A percentile compares a stretch with the other conserved stretches of the same genome.
Evolutionary conservation across 1,140 invertebrate genomes (phyloP).

Genomic region (Psilanteris sp.): DNA sequence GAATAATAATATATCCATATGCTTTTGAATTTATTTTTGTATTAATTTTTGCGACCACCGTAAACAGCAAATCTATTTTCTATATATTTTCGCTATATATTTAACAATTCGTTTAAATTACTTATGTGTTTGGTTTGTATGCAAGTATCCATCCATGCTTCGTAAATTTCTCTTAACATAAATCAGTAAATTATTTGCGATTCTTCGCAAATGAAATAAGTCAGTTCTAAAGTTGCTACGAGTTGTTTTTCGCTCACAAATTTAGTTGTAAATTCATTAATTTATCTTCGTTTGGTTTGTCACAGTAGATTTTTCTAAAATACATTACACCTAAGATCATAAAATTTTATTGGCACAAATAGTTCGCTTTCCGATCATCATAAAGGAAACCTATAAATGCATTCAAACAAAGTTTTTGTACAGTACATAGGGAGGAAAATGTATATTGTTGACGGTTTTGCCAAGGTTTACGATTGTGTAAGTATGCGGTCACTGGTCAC

Average conservation of each 20-base stretch:
- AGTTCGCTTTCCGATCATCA: constrained; percentile 30
- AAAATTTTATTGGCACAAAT: constrained; percentile 52
- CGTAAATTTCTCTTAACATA: too few species aligned
- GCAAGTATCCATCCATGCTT: too few species aligned
- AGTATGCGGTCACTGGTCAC: constrained; percentile 2
- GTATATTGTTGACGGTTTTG: constrained; percentile 11
- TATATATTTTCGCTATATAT: too few species aligned
- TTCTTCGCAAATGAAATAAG: too few species aligned
- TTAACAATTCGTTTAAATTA: too few species aligned
- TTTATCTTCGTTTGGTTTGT: constrained; percentile 14
- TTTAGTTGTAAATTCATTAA: constrained; percentile 40
- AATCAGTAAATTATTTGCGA: too few species aligned
- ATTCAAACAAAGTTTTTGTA: constrained; percentile 51
- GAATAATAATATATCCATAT: not conserved
- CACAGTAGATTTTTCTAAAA: constrained; percentile 17
- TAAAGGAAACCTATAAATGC: constrained; percentile 41
- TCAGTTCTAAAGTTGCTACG: too few species aligned
- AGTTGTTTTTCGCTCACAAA: constrained; percentile 13
- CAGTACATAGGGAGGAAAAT: constrained; percentile 22
- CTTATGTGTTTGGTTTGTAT: too few species aligned
- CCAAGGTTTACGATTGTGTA: constrained; percentile 32
- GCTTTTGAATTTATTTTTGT: constrained; percentile 16
- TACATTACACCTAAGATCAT: constrained; percentile 49
- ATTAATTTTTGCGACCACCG: too few species aligned
- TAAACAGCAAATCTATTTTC: too few species aligned